Evolutionary conservation across 2,888 invertebrate species (phyloP).

Genomic region (Drosophila suboccidentalis): DNA sequence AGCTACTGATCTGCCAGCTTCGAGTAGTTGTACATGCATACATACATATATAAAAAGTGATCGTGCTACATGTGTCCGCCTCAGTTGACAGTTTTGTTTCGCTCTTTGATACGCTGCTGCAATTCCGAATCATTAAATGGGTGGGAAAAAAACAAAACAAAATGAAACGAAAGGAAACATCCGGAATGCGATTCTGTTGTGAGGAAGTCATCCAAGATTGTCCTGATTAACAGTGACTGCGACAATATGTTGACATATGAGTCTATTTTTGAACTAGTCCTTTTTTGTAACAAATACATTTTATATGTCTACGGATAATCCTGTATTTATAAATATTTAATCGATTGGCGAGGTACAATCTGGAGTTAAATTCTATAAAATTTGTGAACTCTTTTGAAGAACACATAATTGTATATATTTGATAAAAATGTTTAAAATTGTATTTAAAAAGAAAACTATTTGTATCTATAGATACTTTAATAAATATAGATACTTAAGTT

Average conservation of each 20-base stretch:
- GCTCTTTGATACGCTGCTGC: conserved; percentile 68
- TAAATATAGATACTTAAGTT: too few species aligned
- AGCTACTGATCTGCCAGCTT: conserved; percentile 70
- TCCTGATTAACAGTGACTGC: conserved; percentile 35
- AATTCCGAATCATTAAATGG: conserved; percentile 64
- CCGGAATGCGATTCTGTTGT: conserved; percentile 40
- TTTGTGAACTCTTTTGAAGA: neutral
- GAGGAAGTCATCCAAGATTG: conserved; percentile 43
- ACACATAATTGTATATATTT: neutral
- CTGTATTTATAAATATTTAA: too few species aligned
- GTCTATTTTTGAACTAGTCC: conserved; percentile 8
- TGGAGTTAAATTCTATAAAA: too few species aligned
- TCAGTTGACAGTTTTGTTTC: conserved; percentile 81
- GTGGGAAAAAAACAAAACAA: conserved; percentile 41
- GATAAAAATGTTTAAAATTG: neutral
- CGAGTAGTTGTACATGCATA: conserved; percentile 20
- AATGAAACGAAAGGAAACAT: conserved; percentile 33
- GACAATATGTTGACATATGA: conserved; percentile 17
- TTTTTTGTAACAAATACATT: too few species aligned
- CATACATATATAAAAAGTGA: conserved; percentile 55
- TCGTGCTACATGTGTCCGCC: conserved; percentile 78
- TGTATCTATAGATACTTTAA: too few species aligned
- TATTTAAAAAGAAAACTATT: neutral
- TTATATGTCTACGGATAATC: too few species aligned
- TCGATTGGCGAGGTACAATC: too few species aligned